These are phyloP conservation scores for Turnix velox DNA, from an alignment of 2,113 vertebrate genomes.

Conservation along the genomic window DNA sequence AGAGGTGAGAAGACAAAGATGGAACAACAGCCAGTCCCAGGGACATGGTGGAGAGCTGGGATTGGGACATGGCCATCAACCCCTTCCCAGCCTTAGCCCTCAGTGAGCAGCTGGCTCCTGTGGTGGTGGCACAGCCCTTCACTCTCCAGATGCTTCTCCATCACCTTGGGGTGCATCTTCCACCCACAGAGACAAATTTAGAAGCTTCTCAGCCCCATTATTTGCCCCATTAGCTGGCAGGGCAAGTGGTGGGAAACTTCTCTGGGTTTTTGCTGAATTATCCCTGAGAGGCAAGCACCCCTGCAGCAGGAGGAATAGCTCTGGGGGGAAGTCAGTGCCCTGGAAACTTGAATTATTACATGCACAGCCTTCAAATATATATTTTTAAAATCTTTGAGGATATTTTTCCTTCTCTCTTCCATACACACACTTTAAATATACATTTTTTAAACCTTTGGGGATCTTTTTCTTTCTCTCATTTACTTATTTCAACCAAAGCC, in stretches of 20 bases:
- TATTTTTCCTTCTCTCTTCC: neutral
- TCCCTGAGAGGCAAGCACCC: neutral
- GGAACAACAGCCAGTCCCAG: neutral
- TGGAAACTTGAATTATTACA: too few species aligned
- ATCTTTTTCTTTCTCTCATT: neutral
- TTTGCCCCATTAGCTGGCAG: neutral
- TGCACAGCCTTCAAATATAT: neutral
- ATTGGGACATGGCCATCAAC: fast-evolving
- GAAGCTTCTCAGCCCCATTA: fast-evolving
- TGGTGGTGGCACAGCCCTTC: neutral
- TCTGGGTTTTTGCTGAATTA: neutral
- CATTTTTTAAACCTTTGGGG: neutral
- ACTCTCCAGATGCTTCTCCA: neutral
- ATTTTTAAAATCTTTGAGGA: neutral
- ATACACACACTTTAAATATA: neutral
- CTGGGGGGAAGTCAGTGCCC: neutral
- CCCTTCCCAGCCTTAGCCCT: neutral
- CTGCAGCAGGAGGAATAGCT: fast-evolving
- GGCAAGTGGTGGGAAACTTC: neutral
- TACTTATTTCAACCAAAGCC: neutral
- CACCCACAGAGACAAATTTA: neutral
- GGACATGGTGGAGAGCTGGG: neutral
- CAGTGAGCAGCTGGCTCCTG: neutral
- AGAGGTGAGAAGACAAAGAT: neutral
- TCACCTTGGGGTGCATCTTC: neutral